Evolutionary conservation across 2,888 invertebrate genomes (phyloP), one percentile per base, ranked within the genome.

Genomic region (Lordiphosa andalusiaca): DNA sequence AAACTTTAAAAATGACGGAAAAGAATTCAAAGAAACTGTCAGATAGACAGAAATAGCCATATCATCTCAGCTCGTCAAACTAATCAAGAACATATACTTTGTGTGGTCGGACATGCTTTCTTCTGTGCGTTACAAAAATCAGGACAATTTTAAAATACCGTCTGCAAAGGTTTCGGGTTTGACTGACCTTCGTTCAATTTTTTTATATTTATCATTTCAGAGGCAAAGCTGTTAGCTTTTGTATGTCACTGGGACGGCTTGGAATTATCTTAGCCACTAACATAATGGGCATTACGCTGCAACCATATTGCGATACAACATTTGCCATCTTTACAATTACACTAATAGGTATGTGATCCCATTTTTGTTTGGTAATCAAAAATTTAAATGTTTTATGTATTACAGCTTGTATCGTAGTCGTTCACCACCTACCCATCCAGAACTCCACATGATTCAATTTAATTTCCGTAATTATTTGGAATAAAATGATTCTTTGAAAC

Each of bases 211-310:
- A n/a, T 10, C 42, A 42, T 56, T 66, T 42, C 19, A 87, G 88
- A 52, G 86, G 81, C 6, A 86, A 86, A 69, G 84, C 86, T 10
- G 78, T 86, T 0, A 87, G 88, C 12, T 67, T 87, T 46, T 72
- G 72, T 30, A 72, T 87, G 60, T 74, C 87, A 0, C 47, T 87
- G 41, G 87, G 87, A 0, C 75, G 87, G 5, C 60, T 87, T 19
- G 88, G 87, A 12, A 74, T 75, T 5, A 86, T 87, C 53, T 71
- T 80, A n/a, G 77, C 77, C 4, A 72, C 88, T 0, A 85, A 87
- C 54, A 30, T 87, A 12, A 86, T 87, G 38, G 86, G 86, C 2
- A 44, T 78, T 2, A 78, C 80, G 71, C 48, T 87, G 47, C 71
- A 78, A 10, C 73, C 81, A 1, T 67, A 71, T 16, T 87, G 87